Conservation (phyloP, 2,797 vertebrate genomes). For the Syngnathus rostellatus region DNA sequence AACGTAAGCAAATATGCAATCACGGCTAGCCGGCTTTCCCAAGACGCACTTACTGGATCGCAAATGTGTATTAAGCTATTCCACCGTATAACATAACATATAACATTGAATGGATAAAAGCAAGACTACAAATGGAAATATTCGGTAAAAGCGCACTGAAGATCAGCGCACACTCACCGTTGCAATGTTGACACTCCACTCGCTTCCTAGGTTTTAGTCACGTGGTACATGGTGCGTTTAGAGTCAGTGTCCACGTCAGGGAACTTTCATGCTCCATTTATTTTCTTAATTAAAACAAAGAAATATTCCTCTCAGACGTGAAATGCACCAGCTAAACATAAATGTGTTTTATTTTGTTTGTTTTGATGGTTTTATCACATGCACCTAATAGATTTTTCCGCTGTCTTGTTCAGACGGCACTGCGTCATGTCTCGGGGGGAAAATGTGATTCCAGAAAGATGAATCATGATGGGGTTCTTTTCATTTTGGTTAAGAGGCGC, state of each 20-base stretch:
- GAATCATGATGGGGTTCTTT: neutral
- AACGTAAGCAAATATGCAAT: neutral
- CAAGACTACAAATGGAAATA: neutral
- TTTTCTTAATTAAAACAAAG: neutral
- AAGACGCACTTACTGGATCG: neutral
- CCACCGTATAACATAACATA: neutral
- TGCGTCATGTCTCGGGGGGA: neutral
- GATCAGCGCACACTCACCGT: conserved; percentile 50
- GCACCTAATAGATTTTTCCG: neutral
- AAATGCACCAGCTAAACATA: neutral
- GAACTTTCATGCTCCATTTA: neutral
- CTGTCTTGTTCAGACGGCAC: neutral
- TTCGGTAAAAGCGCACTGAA: neutral
- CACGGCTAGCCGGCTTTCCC: neutral
- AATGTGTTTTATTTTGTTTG: neutral
- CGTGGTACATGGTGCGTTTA: conserved; percentile 39
- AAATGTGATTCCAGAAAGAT: conserved; percentile 3
- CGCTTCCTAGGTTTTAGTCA: conserved; percentile 53
- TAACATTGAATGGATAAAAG: neutral
- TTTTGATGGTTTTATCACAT: neutral
- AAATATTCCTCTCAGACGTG: neutral
- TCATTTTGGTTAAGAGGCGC: neutral
- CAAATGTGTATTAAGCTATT: neutral
- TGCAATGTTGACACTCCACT: conserved; percentile 32
- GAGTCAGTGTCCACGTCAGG: neutral